Base-by-base conservation (phyloP, 1,140 invertebrate genomes). In the Reticulitermes speratus region DNA sequence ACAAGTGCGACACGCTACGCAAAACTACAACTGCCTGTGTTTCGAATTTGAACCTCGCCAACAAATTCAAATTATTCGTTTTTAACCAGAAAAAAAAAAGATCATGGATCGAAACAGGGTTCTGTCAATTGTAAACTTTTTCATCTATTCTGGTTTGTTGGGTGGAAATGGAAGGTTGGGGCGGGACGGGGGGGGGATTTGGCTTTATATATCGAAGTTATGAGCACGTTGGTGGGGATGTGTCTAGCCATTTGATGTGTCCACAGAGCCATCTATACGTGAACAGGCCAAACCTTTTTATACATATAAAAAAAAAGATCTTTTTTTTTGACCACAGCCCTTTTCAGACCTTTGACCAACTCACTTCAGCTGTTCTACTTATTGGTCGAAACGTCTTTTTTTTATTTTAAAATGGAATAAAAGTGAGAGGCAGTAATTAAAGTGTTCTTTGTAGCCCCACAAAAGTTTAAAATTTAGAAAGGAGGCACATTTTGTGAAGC, bases 341-440 rank as follows among this genome's bases (percentile, higher is more conserved):
- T 25, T 75, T 75, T 75, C n/a, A 55, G 30, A 75, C 25, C 65
- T 75, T 75, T 75, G 65, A 75, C 65, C n/a, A 75, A 75, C 25
- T 30, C 14, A 9, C n/a, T 25, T 75, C 65, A 25, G 25, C n/a
- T 75, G 25, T 75, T n/a, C 14, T 16, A 75, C 25, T 14, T 75
- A 75, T 30, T 75, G 65, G 65, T 30, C 3, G n/a, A 75, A 25
- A 3, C 9, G 59, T 21, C 19, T n/a, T 14, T 30, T 75, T 12
- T 75, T 75, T 30, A 75, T 75, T 75, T 25, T 75, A 16, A 75
- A 75, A 75, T 75, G n/a, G 14, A 75, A 75, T 75, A 30, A 75
- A 75, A 75, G 7, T 75, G 65, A 75, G 65, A 9, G n/a, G 65
- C n/a, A 75, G 65, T 75, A 75, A 75, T 75, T 75, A 75, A 75